Conservation (phyloP, 2,797 vertebrate species). For the Hemitrygon akajei region DNA sequence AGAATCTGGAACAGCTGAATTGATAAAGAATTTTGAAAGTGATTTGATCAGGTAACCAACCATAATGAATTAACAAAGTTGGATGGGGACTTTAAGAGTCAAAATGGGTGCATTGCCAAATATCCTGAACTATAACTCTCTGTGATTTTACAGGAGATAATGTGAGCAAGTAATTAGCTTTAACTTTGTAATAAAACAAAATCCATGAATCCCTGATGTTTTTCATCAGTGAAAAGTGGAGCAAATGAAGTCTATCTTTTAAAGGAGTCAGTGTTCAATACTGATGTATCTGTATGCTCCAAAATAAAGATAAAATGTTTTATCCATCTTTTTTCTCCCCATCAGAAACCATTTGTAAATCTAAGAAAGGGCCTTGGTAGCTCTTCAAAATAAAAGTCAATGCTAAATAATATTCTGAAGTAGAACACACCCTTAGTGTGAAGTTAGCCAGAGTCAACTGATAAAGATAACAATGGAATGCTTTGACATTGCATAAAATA, state of each 20-base stretch:
- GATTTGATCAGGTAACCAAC: neutral
- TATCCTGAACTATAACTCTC: neutral
- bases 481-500: neutral
- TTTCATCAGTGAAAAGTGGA: too few species aligned
- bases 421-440: neutral
- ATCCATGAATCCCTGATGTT: neutral
- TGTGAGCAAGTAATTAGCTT: neutral
- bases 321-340: neutral
- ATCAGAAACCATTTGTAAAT: neutral
- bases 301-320: neutral
- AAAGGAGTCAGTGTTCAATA: neutral
- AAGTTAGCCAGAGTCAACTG: neutral
- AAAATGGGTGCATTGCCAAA: too few species aligned
- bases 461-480: constrained; percentile 22
- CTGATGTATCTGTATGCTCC: neutral
- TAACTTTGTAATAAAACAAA: neutral
- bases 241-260: neutral
- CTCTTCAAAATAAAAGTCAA: neutral
- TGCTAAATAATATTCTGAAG: neutral
- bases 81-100: neutral
- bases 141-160: neutral
- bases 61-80: neutral
- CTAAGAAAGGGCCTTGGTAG: neutral
- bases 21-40: neutral
- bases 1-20: too few species aligned